Evolutionary conservation across 2,888 invertebrate species (phyloP).

Genomic region (Apotomis betuletana): DNA sequence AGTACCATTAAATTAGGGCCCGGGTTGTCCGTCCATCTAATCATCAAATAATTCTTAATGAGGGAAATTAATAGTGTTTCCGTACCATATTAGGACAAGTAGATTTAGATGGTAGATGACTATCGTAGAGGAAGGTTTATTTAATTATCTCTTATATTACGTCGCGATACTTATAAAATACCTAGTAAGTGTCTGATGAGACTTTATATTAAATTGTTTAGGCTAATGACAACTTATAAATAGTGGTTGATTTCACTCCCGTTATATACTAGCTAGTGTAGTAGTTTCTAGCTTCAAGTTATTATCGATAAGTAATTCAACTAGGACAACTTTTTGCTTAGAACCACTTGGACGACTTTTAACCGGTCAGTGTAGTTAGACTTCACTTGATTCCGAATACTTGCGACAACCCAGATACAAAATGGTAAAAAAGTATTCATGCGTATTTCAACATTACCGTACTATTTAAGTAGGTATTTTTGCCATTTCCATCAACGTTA

Average conservation of each 20-base stretch:
- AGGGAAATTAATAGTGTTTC: no score
- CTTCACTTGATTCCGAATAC: constrained; percentile 47
- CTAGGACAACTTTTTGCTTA: constrained; percentile 66
- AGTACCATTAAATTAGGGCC: no score
- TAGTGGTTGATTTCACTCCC: constrained; percentile 5
- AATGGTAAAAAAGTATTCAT: constrained; percentile 25
- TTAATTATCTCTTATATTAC: no score
- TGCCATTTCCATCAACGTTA: constrained; percentile 28
- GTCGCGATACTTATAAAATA: no score
- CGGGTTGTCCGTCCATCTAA: no score
- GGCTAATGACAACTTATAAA: not conserved
- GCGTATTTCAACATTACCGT: constrained; percentile 19
- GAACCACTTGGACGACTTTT: constrained; percentile 58
- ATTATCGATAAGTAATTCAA: constrained; percentile 64
- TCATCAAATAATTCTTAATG: no score
- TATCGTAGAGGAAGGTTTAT: no score
- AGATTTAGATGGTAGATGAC: no score
- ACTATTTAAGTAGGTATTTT: constrained; percentile 9
- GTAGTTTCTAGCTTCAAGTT: constrained; percentile 54
- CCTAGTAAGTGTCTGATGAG: no score
- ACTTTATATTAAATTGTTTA: no score
- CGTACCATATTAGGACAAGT: no score
- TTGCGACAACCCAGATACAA: constrained; percentile 38
- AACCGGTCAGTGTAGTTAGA: constrained; percentile 55
- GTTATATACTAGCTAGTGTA: constrained; percentile 70